Base-by-base conservation (phyloP, 2,113 vertebrate genomes). In the Tympanuchus pallidicinctus region DNA sequence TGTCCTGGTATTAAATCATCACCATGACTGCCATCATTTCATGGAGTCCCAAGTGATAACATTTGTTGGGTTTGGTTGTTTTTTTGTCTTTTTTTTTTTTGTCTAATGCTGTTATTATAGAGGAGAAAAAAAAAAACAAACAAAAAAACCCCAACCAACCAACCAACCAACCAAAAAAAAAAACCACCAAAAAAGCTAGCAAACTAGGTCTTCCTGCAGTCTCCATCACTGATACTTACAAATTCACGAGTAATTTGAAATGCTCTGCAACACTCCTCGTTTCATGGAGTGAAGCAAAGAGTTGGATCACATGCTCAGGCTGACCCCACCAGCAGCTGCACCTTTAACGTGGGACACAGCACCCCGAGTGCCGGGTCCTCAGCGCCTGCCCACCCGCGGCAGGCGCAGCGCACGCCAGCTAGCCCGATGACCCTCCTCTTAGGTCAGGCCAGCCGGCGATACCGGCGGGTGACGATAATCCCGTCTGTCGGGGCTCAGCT, bases 321-420 rank as follows among this genome's bases (percentile, higher is more conserved):
- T 52, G 34, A 4, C 25, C 25, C 1, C 1, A 2, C 3, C 0
- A 38, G 7, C 19, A 65, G 60, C n/a, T 4, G 5, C 52, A 8
- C 24, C 1, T 13, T 36, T 2, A 56, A 17, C 7, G 2, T 3
- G 8, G n/a, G 43, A 18, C 3, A 5, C 1, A 13, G 14, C 2
- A 1, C 22, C 3, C 13, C 0, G 5, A 30, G 14, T 0, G 3
- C 0, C 1, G 10, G 11, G 7, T 24, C 17, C 10, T 18, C 24
- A 12, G 15, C 11, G 20, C 28, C 1, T 15, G 5, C 14, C 28
- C 54, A 18, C 15, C 28, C 28, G 27, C 0, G 0, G 16, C 19
- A 21, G 4, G 3, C 12, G 30, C 3, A 19, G 25, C 10, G 6
- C 66, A 8, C 2, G 1, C 21, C 0, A 1, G 42, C 42, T 43